These are phyloP conservation scores for Euwallacea fornicatus DNA, from an alignment of 1,140 invertebrate genomes.

Conservation along the genomic window DNA sequence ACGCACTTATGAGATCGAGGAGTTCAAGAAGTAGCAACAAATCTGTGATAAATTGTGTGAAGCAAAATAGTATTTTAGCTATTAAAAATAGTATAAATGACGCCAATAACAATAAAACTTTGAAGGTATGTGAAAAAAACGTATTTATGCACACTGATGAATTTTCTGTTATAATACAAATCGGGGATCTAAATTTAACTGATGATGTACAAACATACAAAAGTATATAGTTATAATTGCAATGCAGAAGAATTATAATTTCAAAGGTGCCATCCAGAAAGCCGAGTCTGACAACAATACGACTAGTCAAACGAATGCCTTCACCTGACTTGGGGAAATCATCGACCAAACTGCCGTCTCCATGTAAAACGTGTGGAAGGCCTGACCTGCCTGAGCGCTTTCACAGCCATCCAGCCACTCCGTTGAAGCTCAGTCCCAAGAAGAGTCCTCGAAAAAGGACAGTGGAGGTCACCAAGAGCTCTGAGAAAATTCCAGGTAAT, in stretches of 20 bases:
- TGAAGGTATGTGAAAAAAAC: constrained; percentile 25
- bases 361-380: constrained; percentile 62
- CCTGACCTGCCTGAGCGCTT: constrained; percentile 61
- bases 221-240: too few species aligned
- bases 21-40: constrained; percentile 27
- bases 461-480: not conserved
- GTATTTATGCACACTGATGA: too few species aligned
- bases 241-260: not conserved
- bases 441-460: constrained; percentile 23
- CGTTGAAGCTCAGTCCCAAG: constrained; percentile 24
- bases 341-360: constrained; percentile 54
- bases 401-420: constrained; percentile 60
- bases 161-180: too few species aligned
- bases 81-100: constrained; percentile 38
- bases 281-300: constrained; percentile 32
- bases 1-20: constrained; percentile 26
- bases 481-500: constrained; percentile 10
- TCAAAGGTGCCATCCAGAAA: constrained; percentile 32
- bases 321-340: constrained; percentile 26
- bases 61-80: constrained; percentile 19
- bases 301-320: constrained; percentile 13
- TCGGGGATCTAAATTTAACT: too few species aligned
- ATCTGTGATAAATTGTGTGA: constrained; percentile 25
- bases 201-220: too few species aligned
- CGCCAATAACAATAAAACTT: constrained; percentile 42